A percentile compares a stretch with the other conserved stretches of the same genome.
Evolutionary conservation across 2,797 vertebrate species (phyloP).

Genomic region (Ceyx erithaca): DNA sequence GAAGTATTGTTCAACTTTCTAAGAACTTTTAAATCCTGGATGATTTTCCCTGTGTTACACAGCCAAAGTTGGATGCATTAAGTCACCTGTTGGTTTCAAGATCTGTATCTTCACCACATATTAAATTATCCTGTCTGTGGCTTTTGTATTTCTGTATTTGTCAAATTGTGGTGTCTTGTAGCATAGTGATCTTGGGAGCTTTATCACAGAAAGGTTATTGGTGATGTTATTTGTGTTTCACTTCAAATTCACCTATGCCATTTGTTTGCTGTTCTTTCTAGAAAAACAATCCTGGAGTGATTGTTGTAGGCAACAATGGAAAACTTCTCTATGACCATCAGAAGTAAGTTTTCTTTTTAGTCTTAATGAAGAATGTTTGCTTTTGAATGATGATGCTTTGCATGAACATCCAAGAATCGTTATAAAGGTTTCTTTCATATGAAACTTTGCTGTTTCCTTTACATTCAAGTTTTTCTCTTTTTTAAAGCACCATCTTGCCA

Average conservation of each 20-base stretch:
- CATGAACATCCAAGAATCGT: not conserved
- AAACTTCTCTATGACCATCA: constrained; percentile 94
- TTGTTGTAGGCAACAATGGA: constrained; percentile 96
- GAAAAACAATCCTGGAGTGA: constrained; percentile 96
- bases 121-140: not conserved
- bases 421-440: not conserved
- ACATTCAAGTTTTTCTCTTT: not conserved
- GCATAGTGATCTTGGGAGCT: not conserved
- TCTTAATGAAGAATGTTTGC: not conserved
- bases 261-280: constrained; percentile 66
- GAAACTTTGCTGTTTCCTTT: not conserved
- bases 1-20: not conserved
- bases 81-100: not conserved
- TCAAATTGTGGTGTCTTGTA: not conserved
- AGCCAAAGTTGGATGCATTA: not conserved
- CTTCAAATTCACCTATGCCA: not conserved
- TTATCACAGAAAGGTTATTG: not conserved
- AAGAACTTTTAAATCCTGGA: not conserved
- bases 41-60: not conserved
- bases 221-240: not conserved
- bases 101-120: not conserved
- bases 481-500: not conserved
- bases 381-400: not conserved
- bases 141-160: not conserved
- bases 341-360: constrained; percentile 73